phyloP scores from a whole-genome alignment of 2,888 invertebrate species.

The Synergus gifuensis region DNA sequence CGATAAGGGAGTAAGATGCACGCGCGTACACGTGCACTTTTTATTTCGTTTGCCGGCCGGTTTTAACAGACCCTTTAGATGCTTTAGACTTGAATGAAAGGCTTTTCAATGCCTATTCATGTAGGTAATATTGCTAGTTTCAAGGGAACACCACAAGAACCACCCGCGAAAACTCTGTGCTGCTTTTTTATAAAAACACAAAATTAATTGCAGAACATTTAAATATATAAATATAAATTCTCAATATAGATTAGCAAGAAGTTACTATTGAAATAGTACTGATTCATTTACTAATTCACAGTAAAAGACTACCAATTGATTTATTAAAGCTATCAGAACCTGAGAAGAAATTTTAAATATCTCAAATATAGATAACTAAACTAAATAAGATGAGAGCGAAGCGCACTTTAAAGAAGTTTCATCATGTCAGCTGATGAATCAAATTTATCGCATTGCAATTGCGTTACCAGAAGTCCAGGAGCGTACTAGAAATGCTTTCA shows the following conservation, averaged over 20 bases:
- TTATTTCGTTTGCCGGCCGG: slow-evolving; percentile 40
- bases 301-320: too few species aligned
- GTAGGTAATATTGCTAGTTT: slow-evolving; percentile 34
- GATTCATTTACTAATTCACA: too few species aligned
- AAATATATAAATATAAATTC: too few species aligned
- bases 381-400: neutral
- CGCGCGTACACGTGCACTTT: slow-evolving; percentile 40
- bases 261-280: too few species aligned
- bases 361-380: too few species aligned
- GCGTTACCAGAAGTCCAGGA: neutral
- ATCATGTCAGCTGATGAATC: slow-evolving; percentile 9
- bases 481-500: slow-evolving; percentile 3
- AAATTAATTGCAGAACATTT: neutral
- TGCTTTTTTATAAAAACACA: slow-evolving; percentile 5
- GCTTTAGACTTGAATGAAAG: slow-evolving; percentile 35
- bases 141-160: slow-evolving; percentile 7
- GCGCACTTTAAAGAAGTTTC: slow-evolving; percentile 22
- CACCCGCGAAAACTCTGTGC: slow-evolving; percentile 13
- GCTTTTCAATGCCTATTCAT: slow-evolving; percentile 39
- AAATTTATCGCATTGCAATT: slow-evolving; percentile 34
- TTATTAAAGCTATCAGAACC: too few species aligned
- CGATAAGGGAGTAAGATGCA: slow-evolving; percentile 41
- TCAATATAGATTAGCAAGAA: too few species aligned
- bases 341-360: too few species aligned
- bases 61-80: slow-evolving; percentile 6